Evolutionary conservation across 2,797 vertebrate genomes (phyloP).

Genomic region (Mus minutoides): DNA sequence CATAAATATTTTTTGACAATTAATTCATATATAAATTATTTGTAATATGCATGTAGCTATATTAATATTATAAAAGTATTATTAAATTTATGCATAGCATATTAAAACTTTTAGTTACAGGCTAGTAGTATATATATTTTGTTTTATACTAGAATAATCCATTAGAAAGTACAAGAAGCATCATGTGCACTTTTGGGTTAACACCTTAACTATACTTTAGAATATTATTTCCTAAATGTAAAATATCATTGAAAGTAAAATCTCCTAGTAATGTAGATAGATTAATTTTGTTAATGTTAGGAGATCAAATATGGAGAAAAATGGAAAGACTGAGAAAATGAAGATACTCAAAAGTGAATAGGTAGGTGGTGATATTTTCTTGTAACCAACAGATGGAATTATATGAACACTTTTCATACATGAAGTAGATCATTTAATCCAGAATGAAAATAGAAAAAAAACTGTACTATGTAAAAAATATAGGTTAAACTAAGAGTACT

Average conservation of each 20-base stretch:
- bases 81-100: background rate
- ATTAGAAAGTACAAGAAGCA: background rate
- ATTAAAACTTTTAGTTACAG: background rate
- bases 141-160: background rate
- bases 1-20: slow-evolving; percentile 18
- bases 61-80: background rate
- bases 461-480: background rate
- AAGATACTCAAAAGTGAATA: background rate
- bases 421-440: background rate
- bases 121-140: background rate
- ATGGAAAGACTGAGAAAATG: background rate
- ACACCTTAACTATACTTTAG: background rate
- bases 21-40: background rate
- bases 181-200: background rate
- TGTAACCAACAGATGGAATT: background rate
- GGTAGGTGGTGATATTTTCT: background rate
- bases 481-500: background rate
- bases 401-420: background rate
- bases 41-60: background rate
- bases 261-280: background rate
- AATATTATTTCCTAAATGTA: background rate
- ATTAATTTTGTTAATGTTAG: background rate
- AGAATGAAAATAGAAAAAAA: background rate
- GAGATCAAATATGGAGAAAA: background rate
- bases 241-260: background rate